Conservation (phyloP, 2,113 vertebrate species). For the Dipodomys spectabilis region DNA sequence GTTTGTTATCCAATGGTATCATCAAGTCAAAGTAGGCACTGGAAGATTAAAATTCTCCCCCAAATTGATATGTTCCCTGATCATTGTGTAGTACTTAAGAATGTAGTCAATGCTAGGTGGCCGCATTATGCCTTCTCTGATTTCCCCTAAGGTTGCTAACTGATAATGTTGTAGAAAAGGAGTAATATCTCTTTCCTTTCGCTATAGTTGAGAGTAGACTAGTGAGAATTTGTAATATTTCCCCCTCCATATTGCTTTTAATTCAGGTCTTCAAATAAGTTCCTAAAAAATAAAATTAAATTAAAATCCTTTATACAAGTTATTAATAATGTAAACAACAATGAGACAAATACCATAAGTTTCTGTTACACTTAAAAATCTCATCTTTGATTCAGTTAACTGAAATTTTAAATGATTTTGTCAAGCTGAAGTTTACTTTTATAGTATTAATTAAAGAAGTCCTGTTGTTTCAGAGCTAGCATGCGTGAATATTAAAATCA, state of each 20-base stretch:
- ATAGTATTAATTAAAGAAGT: not conserved
- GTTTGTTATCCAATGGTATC: not conserved
- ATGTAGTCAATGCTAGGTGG: not conserved
- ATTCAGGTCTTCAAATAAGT: not conserved
- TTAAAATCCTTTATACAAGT: not conserved
- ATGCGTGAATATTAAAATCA: not conserved
- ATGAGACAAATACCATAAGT: not conserved
- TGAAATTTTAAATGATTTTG: slow-evolving; percentile 14
- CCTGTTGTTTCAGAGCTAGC: not conserved
- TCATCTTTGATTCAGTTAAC: not conserved
- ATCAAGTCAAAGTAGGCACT: not conserved
- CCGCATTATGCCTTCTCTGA: not conserved
- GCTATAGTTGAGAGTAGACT: slow-evolving; percentile 22
- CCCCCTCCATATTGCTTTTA: slow-evolving; percentile 25
- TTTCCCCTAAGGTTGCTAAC: not conserved
- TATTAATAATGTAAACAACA: not conserved
- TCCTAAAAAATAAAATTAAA: not conserved
- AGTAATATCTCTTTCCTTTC: not conserved
- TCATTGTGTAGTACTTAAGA: not conserved
- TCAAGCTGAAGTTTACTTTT: not conserved
- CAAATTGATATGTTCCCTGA: not conserved
- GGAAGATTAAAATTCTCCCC: not conserved
- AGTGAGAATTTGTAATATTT: slow-evolving; percentile 28
- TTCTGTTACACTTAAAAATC: not conserved
- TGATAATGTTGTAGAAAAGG: not conserved